Evolutionary conservation across 2,888 invertebrate species (phyloP).

Genomic region (Diarsia mendica): DNA sequence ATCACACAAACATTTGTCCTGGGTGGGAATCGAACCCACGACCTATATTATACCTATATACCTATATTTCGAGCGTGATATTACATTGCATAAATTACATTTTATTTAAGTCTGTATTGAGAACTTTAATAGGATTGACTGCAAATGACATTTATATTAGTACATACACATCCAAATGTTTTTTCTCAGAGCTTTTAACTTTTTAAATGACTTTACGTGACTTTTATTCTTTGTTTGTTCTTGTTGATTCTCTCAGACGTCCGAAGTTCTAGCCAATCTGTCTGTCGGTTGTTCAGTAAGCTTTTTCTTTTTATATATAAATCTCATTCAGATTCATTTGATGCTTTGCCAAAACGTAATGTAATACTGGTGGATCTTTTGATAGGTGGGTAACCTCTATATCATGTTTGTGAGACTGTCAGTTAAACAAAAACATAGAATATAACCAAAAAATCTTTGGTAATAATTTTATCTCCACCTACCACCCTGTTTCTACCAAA

Average conservation of each 20-base stretch:
- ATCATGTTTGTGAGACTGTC: background rate
- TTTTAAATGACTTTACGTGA: slow-evolving; percentile 24
- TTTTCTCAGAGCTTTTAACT: slow-evolving; percentile 14
- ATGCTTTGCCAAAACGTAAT: slow-evolving; percentile 59
- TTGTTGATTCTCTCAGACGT: slow-evolving; percentile 48
- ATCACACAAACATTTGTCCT: too few relatives aligned
- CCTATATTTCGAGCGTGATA: slow-evolving; percentile 30
- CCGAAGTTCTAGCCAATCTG: slow-evolving; percentile 53
- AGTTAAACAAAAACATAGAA: slow-evolving; percentile 15
- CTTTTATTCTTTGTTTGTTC: slow-evolving; percentile 44
- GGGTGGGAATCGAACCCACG: too few relatives aligned
- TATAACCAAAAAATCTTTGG: background rate
- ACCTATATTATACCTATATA: too few relatives aligned
- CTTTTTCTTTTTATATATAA: slow-evolving; percentile 34
- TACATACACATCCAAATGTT: slow-evolving; percentile 24
- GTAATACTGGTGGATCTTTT: slow-evolving; percentile 29
- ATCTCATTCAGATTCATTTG: slow-evolving; percentile 53
- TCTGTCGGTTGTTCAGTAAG: slow-evolving; percentile 46
- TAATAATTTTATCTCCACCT: background rate
- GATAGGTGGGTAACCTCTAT: slow-evolving; percentile 28
- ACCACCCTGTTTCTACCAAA: background rate
- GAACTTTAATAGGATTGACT: slow-evolving; percentile 19
- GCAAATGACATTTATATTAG: slow-evolving; percentile 37
- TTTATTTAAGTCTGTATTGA: slow-evolving; percentile 34
- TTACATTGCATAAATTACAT: slow-evolving; percentile 38